Base-by-base conservation (phyloP, 1,140 invertebrate genomes). In the Cepaea nemoralis region DNA sequence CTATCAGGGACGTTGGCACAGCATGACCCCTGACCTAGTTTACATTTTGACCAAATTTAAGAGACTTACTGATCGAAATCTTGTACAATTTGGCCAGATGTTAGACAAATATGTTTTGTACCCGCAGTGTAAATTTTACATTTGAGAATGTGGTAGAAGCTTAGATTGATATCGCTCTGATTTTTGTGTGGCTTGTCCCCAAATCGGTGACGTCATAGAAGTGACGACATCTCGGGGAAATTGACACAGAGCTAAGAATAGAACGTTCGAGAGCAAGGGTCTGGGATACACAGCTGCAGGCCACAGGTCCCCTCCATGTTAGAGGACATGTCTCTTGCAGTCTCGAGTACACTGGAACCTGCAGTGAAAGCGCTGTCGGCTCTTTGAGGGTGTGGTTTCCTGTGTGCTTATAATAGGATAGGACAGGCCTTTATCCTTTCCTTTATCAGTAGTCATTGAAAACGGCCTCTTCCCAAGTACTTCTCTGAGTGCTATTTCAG, bases 1-100 rank as follows among this genome's bases (percentile, higher is more conserved):
- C 74, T 37, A 83, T 71, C 86, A 90, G 35, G 88, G 89, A 77
- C 80, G 42, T 75, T 80, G 82, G 84, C 55, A 66, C 16, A 12
- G 1, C 6, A 48, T 89, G 75, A 90, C 85, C 89, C 89, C 86
- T 89, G 86, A 86, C 84, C 83, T 80, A 31, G 19, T 66, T 87
- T 33, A n/a, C 24, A 63, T 77, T 77, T 77, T 59, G 19, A 8
- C 31, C 1, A 77, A 39, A 27, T 63, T 59, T 39, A 37, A 19
- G 37, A 22, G 24, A 39, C 12, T 50, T 77, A 63, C 48, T 33
- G 75, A 77, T 77, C 75, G 55, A 63, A 77, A 63, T 77, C 14
- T 0, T 3, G 22, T 59, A 55, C 48, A 5, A 2, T 37, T 77
- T 77, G 6, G 50, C 22, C 14, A 3, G 31, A 0, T 39, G 27